Evolutionary conservation across 1,140 invertebrate genomes (phyloP).

Genomic region (Littorina saxatilis): DNA sequence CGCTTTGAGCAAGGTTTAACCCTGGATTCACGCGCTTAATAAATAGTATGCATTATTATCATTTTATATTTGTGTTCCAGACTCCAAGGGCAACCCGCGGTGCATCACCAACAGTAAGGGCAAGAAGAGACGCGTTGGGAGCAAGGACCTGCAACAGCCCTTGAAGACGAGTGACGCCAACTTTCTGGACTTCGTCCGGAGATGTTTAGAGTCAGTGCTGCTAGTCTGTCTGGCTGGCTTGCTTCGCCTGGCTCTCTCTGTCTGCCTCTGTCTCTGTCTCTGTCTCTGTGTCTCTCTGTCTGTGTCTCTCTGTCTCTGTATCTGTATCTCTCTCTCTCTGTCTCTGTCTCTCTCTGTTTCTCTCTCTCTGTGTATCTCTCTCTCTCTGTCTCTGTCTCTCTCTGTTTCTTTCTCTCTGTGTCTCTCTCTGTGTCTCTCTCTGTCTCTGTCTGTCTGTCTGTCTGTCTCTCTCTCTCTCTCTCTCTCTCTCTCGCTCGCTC

Average conservation of each 20-base stretch:
- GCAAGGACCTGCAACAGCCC: slow-evolving; percentile 70
- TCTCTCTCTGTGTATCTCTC: background rate
- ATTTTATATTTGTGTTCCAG: slow-evolving; percentile 77
- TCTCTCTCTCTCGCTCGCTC: no score
- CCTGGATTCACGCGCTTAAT: no score
- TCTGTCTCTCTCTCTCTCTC: no score
- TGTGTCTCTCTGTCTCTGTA: background rate
- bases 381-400: background rate
- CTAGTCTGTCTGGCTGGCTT: background rate
- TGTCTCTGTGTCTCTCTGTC: background rate
- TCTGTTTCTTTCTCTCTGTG: no score
- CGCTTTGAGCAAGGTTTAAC: no score
- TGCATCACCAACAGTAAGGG: slow-evolving; percentile 74
- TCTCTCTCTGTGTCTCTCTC: no score
- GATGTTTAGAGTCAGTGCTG: slow-evolving; percentile 73
- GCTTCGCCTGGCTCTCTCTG: background rate
- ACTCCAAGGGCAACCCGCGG: slow-evolving; percentile 77
- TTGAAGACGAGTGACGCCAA: slow-evolving; percentile 72
- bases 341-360: background rate
- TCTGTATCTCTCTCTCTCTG: background rate
- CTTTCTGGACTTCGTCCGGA: slow-evolving; percentile 73
- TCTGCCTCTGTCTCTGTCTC: background rate
- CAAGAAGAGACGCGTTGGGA: slow-evolving; percentile 69
- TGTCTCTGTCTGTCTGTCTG: no score
- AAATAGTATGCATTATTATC: no score